Conservation (phyloP, 1,140 invertebrate genomes). For the Conopomorpha cramerella region DNA sequence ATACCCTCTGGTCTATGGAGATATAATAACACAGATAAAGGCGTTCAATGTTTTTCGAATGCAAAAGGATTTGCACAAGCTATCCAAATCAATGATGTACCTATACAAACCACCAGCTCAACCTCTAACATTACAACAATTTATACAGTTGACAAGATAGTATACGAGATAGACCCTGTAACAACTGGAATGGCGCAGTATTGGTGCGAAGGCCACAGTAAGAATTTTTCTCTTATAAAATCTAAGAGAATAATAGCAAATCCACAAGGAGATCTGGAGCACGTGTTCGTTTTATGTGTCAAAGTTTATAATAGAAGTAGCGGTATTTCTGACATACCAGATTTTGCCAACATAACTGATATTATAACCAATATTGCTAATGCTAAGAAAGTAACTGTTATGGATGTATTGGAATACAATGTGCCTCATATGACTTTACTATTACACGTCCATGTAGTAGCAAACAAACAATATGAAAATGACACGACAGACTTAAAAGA, state of each 20-base stretch:
- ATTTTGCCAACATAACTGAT: constrained; percentile 10
- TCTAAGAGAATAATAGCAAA: constrained; percentile 37
- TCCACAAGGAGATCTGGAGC: constrained; percentile 24
- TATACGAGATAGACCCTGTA: constrained; percentile 26
- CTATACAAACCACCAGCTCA: constrained; percentile 16
- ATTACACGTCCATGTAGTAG: constrained; percentile 27
- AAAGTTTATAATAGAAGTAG: constrained; percentile 11
- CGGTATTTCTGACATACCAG: constrained; percentile 12
- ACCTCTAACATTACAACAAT: constrained; percentile 3
- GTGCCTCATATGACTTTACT: constrained; percentile 17
- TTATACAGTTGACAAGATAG: constrained; percentile 18
- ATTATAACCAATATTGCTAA: constrained; percentile 24
- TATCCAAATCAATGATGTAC: constrained; percentile 21
- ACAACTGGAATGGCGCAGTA: constrained; percentile 36
- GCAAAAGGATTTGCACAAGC: constrained; percentile 32
- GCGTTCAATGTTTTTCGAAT: constrained; percentile 43
- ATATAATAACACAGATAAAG: constrained; percentile 26
- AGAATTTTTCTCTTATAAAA: constrained; percentile 31
- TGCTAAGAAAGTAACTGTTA: constrained; percentile 26
- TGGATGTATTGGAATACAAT: constrained; percentile 30
- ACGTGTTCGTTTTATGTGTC: constrained; percentile 35
- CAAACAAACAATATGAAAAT: constrained; percentile 12
- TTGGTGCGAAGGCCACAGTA: constrained; percentile 44
- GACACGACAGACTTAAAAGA: constrained; percentile 16
- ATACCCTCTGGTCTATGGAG: constrained; percentile 40